These are phyloP conservation scores for Montifringilla adamsi DNA, from an alignment of 2,113 vertebrate genomes.

Conservation along the genomic window DNA sequence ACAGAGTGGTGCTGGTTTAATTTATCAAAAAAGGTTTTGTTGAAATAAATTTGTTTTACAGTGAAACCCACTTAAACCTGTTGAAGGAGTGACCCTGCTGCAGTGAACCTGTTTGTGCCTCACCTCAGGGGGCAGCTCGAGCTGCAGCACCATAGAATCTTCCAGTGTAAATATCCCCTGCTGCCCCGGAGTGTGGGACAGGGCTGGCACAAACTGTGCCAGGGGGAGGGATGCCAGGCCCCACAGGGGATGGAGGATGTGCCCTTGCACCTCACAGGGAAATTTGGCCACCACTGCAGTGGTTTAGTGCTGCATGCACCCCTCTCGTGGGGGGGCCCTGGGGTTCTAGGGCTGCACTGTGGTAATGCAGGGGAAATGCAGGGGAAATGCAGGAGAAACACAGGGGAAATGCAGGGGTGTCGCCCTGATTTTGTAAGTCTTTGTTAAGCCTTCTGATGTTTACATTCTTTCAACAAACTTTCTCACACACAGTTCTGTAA, in stretches of 20 bases:
- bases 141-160: background rate
- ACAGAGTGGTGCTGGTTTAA: conserved; percentile 37
- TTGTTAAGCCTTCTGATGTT: too few relatives aligned
- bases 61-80: conserved; percentile 31
- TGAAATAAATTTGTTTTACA: conserved; percentile 57
- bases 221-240: background rate
- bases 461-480: too few relatives aligned
- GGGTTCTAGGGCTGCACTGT: rapidly evolving
- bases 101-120: background rate
- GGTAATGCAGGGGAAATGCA: too few relatives aligned
- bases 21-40: conserved; percentile 58
- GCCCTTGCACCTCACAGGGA: rapidly evolving
- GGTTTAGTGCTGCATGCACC: rapidly evolving
- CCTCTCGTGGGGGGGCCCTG: rapidly evolving
- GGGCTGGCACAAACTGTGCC: background rate
- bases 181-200: rapidly evolving
- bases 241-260: background rate
- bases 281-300: rapidly evolving
- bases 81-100: background rate
- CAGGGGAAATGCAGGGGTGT: too few relatives aligned
- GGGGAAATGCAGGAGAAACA: too few relatives aligned
- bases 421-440: too few relatives aligned
- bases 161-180: background rate
- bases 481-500: too few relatives aligned
- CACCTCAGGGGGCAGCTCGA: background rate